Evolutionary conservation across 2,113 vertebrate genomes (phyloP).

Genomic region (Prinia subflava): DNA sequence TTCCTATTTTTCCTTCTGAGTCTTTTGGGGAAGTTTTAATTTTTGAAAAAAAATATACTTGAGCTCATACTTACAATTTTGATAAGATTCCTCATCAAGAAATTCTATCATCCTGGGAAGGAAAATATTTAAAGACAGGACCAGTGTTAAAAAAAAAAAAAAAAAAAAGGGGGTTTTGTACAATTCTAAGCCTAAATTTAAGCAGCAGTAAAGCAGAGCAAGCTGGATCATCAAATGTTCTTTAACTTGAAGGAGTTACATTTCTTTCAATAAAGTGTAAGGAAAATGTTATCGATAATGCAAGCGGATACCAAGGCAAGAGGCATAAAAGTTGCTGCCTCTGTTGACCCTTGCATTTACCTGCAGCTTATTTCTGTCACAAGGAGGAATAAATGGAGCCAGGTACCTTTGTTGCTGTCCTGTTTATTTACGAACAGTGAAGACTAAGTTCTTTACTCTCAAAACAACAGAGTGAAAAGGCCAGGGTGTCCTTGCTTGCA

Average conservation of each 20-base stretch:
- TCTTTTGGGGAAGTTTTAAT: not conserved
- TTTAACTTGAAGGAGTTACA: not conserved
- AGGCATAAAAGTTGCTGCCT: not conserved
- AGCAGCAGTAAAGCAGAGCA: not conserved
- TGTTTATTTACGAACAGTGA: not conserved
- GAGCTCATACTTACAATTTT: not conserved
- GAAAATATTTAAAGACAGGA: not conserved
- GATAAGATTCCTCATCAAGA: not conserved
- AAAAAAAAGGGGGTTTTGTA: accelerated
- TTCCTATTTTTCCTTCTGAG: not conserved
- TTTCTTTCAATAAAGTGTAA: not conserved
- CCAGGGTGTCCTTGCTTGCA: not conserved
- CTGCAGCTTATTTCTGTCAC: not conserved
- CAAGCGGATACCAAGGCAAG: not conserved
- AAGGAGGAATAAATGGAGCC: not conserved
- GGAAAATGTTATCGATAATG: not conserved
- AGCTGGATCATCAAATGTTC: not conserved
- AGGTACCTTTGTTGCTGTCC: not conserved
- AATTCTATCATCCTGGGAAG: not conserved
- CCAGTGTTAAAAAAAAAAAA: not conserved
- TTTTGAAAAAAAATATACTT: not conserved
- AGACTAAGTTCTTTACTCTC: not conserved
- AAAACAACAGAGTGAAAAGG: not conserved
- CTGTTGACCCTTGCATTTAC: not conserved
- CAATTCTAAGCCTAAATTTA: not conserved